A percentile compares a stretch with the other conserved stretches of the same genome.
These are phyloP conservation scores for Nothobranchius kuhntae DNA, from an alignment of 2,113 vertebrate species.

Conservation along the genomic window DNA sequence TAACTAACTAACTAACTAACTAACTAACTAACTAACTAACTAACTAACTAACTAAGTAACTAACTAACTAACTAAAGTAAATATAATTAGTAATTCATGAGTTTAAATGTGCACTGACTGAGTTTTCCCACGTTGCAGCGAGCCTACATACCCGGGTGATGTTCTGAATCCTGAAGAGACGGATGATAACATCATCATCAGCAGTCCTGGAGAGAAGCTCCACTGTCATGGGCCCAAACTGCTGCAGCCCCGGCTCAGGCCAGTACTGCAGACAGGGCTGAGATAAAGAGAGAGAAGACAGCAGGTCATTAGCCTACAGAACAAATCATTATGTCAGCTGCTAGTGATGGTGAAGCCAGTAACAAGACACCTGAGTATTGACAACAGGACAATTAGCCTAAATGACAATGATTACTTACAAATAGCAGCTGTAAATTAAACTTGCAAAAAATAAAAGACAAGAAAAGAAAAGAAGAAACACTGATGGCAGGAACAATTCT, in stretches of 20 bases:
- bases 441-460: conserved; percentile 13
- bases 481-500: conserved; percentile 33
- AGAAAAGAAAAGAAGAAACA: conserved; percentile 7
- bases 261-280: conserved; percentile 90
- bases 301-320: conserved; percentile 45
- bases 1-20: too few species aligned
- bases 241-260: conserved; percentile 92
- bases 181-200: conserved; percentile 89
- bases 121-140: rapidly evolving
- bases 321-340: conserved; percentile 58
- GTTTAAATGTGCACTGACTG: background rate
- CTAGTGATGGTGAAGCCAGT: conserved; percentile 35
- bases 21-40: too few species aligned
- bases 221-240: conserved; percentile 93
- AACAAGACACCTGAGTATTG: conserved; percentile 69
- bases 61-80: too few species aligned
- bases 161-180: conserved; percentile 93
- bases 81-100: too few species aligned
- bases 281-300: background rate
- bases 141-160: conserved; percentile 85
- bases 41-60: too few species aligned
- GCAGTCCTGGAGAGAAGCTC: conserved; percentile 87
- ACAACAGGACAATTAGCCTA: conserved; percentile 66
- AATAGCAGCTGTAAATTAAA: conserved; percentile 63
- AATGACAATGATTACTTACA: conserved; percentile 69